Evolutionary conservation across 1,140 invertebrate genomes (phyloP).

Genomic region (Radopholus similis): DNA sequence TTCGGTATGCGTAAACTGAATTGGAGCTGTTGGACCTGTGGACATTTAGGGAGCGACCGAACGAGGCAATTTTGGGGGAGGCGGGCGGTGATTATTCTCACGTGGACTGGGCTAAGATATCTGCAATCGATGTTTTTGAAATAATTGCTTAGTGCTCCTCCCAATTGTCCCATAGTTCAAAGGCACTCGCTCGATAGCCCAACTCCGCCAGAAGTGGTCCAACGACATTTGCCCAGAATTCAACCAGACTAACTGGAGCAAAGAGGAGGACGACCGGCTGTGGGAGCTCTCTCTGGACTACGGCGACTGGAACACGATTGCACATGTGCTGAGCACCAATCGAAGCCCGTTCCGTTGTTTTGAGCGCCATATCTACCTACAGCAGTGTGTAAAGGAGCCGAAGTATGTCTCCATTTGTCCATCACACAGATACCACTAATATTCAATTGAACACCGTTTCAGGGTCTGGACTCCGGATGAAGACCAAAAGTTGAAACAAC

Average conservation of each 20-base stretch:
- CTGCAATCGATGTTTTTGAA: conserved; percentile 9
- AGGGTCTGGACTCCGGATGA: conserved; percentile 34
- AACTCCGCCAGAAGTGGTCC: conserved; percentile 40
- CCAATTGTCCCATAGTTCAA: conserved; percentile 28
- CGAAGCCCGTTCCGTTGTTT: conserved; percentile 35
- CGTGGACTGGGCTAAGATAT: conserved; percentile 38
- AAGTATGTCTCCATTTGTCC: not conserved
- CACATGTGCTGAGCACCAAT: conserved; percentile 10
- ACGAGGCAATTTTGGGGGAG: conserved; percentile 8
- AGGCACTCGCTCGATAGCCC: conserved; percentile 24
- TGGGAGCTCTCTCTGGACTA: conserved; percentile 15
- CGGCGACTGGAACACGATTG: conserved; percentile 36
- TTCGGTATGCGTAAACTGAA: conserved; percentile 12
- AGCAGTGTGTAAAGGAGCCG: conserved; percentile 9
- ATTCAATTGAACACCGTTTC: conserved; percentile 12
- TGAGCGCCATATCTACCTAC: conserved; percentile 25
- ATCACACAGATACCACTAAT: too few species aligned
- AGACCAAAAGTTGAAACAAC: conserved; percentile 27
- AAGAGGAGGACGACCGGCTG: conserved; percentile 27
- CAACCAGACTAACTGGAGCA: conserved; percentile 20
- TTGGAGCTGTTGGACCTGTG: not conserved
- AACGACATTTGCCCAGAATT: conserved; percentile 22
- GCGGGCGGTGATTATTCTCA: not conserved
- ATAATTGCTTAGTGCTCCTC: not conserved
- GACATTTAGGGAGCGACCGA: conserved; percentile 3